Percentiles rank a stretch among this genome's conserved stretches.
Conservation (phyloP, 2,113 vertebrate species). For the Notarius lentiginosus region DNA sequence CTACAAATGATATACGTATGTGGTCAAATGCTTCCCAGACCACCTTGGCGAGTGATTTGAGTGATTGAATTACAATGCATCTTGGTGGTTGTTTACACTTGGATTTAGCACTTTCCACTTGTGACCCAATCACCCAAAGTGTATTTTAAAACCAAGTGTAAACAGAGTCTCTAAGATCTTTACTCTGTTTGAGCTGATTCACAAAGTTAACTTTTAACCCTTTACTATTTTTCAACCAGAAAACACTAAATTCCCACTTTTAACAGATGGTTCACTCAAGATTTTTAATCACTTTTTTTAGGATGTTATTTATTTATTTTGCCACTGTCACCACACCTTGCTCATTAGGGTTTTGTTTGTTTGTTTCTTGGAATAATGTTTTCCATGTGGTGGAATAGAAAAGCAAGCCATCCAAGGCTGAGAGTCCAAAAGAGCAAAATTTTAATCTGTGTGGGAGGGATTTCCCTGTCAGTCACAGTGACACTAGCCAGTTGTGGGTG, state of each 20-base stretch:
- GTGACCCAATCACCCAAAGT: too few relatives aligned
- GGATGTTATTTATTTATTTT: not conserved
- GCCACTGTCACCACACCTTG: not conserved
- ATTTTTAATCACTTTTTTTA: not conserved
- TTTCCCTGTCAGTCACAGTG: not conserved
- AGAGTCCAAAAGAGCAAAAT: not conserved
- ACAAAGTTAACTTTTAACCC: not conserved
- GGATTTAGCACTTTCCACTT: too few relatives aligned
- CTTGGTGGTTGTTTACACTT: too few relatives aligned
- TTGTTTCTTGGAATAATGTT: too few relatives aligned
- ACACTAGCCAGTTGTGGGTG: not conserved
- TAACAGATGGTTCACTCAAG: not conserved
- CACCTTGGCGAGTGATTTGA: too few relatives aligned
- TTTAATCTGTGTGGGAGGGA: not conserved
- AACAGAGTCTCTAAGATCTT: too few relatives aligned
- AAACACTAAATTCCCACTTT: not conserved
- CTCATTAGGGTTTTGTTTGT: not conserved
- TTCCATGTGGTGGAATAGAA: not conserved
- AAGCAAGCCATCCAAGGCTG: not conserved
- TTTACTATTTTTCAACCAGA: not conserved
- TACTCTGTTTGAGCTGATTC: not conserved
- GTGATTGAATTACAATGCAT: too few relatives aligned
- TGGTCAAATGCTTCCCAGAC: too few relatives aligned
- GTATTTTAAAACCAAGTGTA: too few relatives aligned
- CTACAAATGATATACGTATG: too few relatives aligned